phyloP scores from a whole-genome alignment of 2,797 vertebrate species.

The Labroides dimidiatus region DNA sequence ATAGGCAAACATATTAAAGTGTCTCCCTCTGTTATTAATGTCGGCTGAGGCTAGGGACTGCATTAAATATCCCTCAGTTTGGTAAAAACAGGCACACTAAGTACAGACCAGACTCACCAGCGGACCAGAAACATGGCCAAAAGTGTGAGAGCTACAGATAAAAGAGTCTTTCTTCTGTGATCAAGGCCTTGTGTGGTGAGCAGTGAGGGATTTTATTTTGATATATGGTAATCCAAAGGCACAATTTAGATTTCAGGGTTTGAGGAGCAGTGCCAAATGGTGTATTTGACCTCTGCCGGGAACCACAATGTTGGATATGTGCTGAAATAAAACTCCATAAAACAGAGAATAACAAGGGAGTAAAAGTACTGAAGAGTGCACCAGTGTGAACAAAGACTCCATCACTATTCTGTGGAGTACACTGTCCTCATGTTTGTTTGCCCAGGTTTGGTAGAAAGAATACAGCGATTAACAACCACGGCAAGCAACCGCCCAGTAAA shows the following conservation, averaged over 20 bases:
- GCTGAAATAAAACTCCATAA: constrained; percentile 62
- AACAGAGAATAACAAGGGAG: constrained; percentile 62
- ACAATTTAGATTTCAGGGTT: constrained; percentile 78
- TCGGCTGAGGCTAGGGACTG: constrained; percentile 61
- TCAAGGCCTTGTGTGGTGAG: constrained; percentile 73
- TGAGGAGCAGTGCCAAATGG: constrained; percentile 66
- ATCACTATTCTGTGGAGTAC: constrained; percentile 44
- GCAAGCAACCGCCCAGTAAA: constrained; percentile 65
- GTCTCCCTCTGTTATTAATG: constrained; percentile 80
- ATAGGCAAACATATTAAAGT: constrained; percentile 76
- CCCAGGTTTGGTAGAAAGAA: constrained; percentile 47
- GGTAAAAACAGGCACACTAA: constrained; percentile 75
- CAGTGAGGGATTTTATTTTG: constrained; percentile 78
- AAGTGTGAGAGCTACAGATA: constrained; percentile 80
- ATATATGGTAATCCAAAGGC: constrained; percentile 79
- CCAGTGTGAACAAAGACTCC: constrained; percentile 48
- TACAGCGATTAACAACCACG: constrained; percentile 65
- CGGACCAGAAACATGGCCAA: constrained; percentile 81
- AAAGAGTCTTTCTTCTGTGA: constrained; percentile 77
- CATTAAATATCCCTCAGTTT: constrained; percentile 71
- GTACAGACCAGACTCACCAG: constrained; percentile 76
- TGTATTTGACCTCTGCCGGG: constrained; percentile 66
- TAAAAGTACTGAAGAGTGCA: constrained; percentile 45
- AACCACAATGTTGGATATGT: constrained; percentile 64
- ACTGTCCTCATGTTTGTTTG: constrained; percentile 43